A percentile compares a stretch with the other conserved stretches of the same genome.
Conservation (phyloP, 1,140 invertebrate species). For the Scaptomyza montana region DNA sequence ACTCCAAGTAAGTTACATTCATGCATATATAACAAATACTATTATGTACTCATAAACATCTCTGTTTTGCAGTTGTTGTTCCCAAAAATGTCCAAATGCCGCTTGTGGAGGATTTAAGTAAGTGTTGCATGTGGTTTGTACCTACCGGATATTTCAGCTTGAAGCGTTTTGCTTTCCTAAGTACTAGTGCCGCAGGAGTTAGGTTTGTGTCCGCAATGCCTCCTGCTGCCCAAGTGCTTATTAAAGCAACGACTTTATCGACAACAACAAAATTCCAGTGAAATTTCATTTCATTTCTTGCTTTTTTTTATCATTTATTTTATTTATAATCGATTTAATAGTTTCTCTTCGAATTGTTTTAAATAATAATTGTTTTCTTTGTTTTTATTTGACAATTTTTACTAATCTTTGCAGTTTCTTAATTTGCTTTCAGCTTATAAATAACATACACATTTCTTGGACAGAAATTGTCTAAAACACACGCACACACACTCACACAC, state of each 20-base stretch:
- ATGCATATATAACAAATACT: no score
- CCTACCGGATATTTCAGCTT: background rate
- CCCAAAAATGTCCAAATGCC: no score
- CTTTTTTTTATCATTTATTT: conserved; percentile 46
- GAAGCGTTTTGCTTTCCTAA: conserved; percentile 80
- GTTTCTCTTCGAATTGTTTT: conserved; percentile 70
- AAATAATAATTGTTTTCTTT: conserved; percentile 71
- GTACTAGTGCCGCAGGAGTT: conserved; percentile 84
- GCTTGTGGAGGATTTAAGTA: no score
- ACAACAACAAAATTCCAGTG: background rate
- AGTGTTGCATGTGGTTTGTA: conserved; percentile 14
- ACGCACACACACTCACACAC: conserved; percentile 33
- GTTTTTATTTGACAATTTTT: conserved; percentile 74
- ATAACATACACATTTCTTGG: conserved; percentile 49
- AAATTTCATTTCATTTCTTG: conserved; percentile 24
- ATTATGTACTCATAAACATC: no score
- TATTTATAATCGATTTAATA: conserved; percentile 73
- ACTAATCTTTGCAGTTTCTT: conserved; percentile 73
- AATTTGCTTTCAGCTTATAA: conserved; percentile 48
- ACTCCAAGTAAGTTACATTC: no score
- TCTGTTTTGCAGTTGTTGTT: no score
- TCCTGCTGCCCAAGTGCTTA: conserved; percentile 84
- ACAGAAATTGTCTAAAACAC: conserved; percentile 58
- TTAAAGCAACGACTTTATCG: conserved; percentile 77
- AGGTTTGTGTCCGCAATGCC: conserved; percentile 75